phyloP scores from a whole-genome alignment of 2,888 invertebrate species.

The Pyrrhosoma nymphula region DNA sequence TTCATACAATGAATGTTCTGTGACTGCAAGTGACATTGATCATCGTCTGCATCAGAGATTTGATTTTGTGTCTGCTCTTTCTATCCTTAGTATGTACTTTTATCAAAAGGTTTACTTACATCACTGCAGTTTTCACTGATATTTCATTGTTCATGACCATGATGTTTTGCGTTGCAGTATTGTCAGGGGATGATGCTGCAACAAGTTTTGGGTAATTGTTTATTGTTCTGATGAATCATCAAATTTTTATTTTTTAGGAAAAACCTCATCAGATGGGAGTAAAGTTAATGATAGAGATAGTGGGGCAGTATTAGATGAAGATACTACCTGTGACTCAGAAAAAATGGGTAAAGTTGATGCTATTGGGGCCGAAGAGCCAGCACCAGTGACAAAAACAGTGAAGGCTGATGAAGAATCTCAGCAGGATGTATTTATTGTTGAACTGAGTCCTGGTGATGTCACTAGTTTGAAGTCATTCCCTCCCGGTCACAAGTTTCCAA shows the following conservation, averaged over 20 bases:
- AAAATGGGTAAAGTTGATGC: background rate
- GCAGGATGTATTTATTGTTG: constrained; percentile 25
- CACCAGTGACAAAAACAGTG: background rate
- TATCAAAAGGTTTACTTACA: no score
- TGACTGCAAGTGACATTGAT: no score
- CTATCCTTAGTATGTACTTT: no score
- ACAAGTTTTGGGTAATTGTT: no score
- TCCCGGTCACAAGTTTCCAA: background rate
- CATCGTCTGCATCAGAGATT: no score
- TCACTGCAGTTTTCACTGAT: no score
- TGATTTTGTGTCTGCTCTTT: no score
- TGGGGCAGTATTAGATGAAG: background rate
- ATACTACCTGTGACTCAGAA: background rate
- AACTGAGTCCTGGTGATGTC: constrained; percentile 16
- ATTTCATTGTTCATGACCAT: no score
- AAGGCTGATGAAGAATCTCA: background rate
- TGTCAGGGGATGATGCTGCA: no score
- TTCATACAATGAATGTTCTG: no score
- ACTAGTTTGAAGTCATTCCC: constrained; percentile 50
- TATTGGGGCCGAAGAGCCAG: background rate
- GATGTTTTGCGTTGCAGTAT: no score
- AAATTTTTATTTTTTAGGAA: background rate
- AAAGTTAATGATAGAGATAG: background rate
- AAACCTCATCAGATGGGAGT: background rate
- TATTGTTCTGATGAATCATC: no score